phyloP scores from a whole-genome alignment of 2,888 invertebrate species.

The Euplagia quadripunctaria region DNA sequence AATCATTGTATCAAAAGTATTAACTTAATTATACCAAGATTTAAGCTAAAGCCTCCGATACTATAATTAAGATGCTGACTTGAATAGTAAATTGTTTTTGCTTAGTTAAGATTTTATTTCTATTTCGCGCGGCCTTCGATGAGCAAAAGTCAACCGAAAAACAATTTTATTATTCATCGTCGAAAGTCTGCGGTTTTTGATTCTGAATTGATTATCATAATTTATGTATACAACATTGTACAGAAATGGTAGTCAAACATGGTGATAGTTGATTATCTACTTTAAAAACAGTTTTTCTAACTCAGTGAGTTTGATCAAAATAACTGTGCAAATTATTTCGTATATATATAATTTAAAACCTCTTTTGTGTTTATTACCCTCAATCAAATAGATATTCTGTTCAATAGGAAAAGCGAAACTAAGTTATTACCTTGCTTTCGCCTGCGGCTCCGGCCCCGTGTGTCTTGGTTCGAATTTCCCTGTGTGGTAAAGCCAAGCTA shows the following conservation, averaged over 20 bases:
- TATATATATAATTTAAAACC: neutral
- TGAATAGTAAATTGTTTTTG: neutral
- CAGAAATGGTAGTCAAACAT: slow-evolving; percentile 8
- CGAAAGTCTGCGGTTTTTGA: slow-evolving; percentile 29
- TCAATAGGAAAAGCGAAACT: no score
- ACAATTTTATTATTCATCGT: slow-evolving; percentile 44
- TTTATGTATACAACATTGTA: slow-evolving; percentile 31
- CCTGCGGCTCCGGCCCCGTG: no score
- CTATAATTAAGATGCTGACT: neutral
- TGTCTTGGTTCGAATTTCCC: no score
- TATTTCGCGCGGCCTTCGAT: slow-evolving; percentile 23
- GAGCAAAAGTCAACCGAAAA: slow-evolving; percentile 12
- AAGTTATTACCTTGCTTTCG: no score
- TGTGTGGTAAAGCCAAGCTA: no score
- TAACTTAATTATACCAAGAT: neutral
- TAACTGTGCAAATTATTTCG: neutral
- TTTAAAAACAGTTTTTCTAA: neutral
- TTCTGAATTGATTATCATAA: slow-evolving; percentile 48
- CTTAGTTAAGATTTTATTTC: no score
- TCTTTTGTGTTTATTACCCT: neutral
- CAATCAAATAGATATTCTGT: neutral
- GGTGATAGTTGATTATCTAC: slow-evolving; percentile 13
- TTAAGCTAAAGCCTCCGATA: neutral
- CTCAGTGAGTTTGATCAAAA: neutral
- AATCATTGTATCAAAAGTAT: neutral